Evolutionary conservation across 2,113 vertebrate genomes (phyloP).

Genomic region (Sapajus apella): DNA sequence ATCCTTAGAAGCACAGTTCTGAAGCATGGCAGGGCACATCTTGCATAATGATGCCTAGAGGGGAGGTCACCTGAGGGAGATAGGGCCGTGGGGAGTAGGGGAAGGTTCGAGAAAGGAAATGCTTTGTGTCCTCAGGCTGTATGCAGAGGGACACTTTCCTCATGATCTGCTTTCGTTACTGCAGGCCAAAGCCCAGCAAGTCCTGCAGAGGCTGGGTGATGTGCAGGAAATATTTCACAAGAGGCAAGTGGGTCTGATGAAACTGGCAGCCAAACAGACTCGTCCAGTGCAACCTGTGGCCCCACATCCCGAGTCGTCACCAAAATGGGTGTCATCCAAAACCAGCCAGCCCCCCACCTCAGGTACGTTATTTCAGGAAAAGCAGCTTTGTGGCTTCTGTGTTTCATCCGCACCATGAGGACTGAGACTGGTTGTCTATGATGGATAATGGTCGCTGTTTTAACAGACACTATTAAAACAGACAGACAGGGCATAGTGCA

Average conservation of each 20-base stretch:
- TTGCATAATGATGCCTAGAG: not conserved
- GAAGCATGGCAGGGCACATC: not conserved
- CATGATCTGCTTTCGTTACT: constrained; percentile 43
- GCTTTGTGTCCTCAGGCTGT: not conserved
- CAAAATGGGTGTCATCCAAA: constrained; percentile 90
- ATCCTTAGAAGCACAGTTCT: not conserved
- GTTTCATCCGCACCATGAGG: not conserved
- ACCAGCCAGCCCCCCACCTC: constrained; percentile 81
- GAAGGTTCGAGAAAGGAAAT: not conserved
- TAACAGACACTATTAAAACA: not conserved
- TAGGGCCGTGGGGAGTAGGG: not conserved
- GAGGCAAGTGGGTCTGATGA: constrained; percentile 93
- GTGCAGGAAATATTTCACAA: constrained; percentile 97
- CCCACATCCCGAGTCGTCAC: constrained; percentile 94
- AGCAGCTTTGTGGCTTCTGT: not conserved
- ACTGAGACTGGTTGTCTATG: not conserved
- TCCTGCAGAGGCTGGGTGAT: constrained; percentile 90
- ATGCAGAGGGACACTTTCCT: not conserved
- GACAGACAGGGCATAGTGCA: not conserved
- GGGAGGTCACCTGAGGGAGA: not conserved
- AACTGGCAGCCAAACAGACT: constrained; percentile 94
- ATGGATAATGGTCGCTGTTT: not conserved
- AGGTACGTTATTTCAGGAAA: constrained; percentile 81
- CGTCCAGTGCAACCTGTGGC: constrained; percentile 96
- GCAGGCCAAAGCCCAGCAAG: constrained; percentile 89